These are phyloP conservation scores for Ophthalmolycus amberensis DNA, from an alignment of 2,113 vertebrate species.

Conservation along the genomic window DNA sequence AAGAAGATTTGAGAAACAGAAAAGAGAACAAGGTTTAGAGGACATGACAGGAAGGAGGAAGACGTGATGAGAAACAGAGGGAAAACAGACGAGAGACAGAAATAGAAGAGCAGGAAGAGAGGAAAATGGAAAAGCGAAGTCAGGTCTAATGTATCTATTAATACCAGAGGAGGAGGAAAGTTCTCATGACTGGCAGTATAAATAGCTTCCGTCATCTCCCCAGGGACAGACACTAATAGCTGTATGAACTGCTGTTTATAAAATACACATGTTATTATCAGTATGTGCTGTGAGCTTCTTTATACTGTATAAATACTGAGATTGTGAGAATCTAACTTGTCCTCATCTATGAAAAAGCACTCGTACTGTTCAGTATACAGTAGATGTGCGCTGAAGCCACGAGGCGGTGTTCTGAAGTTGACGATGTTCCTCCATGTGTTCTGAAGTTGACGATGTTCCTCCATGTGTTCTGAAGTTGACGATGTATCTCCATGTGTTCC, in stretches of 20 bases:
- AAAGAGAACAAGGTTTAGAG: background rate
- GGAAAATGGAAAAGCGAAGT: conserved; percentile 39
- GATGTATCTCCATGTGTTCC: no score
- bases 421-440: no score
- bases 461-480: no score
- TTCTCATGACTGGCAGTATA: conserved; percentile 73
- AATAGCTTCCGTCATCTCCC: conserved; percentile 58
- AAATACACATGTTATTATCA: background rate
- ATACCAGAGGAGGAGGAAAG: conserved; percentile 47
- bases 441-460: background rate
- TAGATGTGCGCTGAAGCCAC: no score
- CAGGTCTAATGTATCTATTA: conserved; percentile 51
- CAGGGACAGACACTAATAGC: conserved; percentile 42
- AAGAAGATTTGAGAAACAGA: background rate
- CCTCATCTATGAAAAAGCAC: no score
- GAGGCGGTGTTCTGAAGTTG: background rate
- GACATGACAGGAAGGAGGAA: background rate
- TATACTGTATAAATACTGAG: background rate
- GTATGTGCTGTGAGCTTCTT: background rate
- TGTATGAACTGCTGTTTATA: conserved; percentile 20
- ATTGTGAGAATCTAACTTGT: background rate
- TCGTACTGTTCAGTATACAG: no score
- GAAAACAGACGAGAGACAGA: conserved; percentile 7
- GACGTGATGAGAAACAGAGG: conserved; percentile 4
- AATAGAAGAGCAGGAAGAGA: background rate